Percentiles rank a stretch among this genome's conserved stretches.
These are phyloP conservation scores for Steromphala cineraria DNA, from an alignment of 2,888 invertebrate genomes.

Conservation along the genomic window DNA sequence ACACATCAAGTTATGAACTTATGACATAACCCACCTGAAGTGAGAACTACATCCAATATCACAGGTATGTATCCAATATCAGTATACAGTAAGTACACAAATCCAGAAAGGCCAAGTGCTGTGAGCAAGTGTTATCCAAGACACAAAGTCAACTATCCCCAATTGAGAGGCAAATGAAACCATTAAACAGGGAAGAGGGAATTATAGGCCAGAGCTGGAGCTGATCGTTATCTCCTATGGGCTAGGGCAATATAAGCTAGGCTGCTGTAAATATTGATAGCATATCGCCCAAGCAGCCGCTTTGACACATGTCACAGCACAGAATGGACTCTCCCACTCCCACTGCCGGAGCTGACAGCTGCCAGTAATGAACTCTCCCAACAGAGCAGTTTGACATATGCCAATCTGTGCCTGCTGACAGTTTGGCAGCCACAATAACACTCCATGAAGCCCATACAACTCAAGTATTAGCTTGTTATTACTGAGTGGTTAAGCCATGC, in stretches of 20 bases:
- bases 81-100: no score
- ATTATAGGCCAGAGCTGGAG: not conserved
- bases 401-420: constrained; percentile 14
- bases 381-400: constrained; percentile 16
- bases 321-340: constrained; percentile 6
- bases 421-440: constrained; percentile 15
- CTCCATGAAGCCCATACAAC: constrained; percentile 8
- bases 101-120: no score
- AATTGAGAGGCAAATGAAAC: not conserved
- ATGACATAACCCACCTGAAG: no score
- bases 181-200: not conserved
- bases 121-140: not conserved
- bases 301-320: constrained; percentile 19
- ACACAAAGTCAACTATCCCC: not conserved
- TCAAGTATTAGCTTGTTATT: constrained; percentile 11
- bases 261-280: constrained; percentile 15
- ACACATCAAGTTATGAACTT: no score
- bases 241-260: not conserved
- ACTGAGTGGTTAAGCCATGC: not conserved
- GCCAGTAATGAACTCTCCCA: constrained; percentile 3
- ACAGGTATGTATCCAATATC: no score
- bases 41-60: no score
- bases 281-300: constrained; percentile 2
- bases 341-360: constrained; percentile 8
- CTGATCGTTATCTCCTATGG: not conserved